Percentiles rank a stretch among this genome's conserved stretches.
These are phyloP conservation scores for Homarus americanus DNA, from an alignment of 1,140 invertebrate genomes.

Conservation along the genomic window DNA sequence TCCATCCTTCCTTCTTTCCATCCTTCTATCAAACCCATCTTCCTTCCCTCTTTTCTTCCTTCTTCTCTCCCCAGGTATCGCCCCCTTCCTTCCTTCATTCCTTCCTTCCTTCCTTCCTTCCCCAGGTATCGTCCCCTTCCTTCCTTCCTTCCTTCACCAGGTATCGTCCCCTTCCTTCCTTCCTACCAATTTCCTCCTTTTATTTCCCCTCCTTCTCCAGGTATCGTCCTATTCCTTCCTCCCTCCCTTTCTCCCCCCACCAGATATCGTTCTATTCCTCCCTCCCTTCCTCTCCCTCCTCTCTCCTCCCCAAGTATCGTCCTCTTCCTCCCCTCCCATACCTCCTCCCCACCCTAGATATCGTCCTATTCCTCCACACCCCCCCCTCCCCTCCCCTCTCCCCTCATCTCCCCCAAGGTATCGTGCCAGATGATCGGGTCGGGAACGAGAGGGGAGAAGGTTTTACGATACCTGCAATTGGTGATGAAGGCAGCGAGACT, in stretches of 20 bases:
- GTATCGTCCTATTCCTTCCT: background rate
- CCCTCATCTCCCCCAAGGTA: background rate
- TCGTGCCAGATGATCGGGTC: constrained; percentile 28
- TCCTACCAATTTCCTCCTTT: background rate
- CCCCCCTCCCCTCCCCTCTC: background rate
- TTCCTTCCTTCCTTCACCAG: no score
- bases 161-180: background rate
- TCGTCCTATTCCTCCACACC: background rate
- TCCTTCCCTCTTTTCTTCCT: background rate
- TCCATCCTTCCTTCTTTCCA: background rate
- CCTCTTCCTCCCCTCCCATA: no score
- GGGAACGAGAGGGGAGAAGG: constrained; percentile 14
- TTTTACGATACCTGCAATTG: constrained; percentile 38
- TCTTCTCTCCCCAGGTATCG: background rate
- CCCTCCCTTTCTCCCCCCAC: no score
- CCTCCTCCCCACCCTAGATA: no score
- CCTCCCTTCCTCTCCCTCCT: background rate
- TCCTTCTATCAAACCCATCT: background rate
- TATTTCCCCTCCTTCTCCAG: no score
- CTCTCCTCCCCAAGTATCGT: background rate
- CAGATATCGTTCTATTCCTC: background rate
- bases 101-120: background rate
- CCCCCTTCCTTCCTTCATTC: background rate
- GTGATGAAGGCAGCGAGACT: constrained; percentile 30
- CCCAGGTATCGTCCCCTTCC: no score